Percentiles rank a stretch among this genome's conserved stretches.
phyloP scores from a whole-genome alignment of 2,888 invertebrate genomes.

The Drosophila algonquin region DNA sequence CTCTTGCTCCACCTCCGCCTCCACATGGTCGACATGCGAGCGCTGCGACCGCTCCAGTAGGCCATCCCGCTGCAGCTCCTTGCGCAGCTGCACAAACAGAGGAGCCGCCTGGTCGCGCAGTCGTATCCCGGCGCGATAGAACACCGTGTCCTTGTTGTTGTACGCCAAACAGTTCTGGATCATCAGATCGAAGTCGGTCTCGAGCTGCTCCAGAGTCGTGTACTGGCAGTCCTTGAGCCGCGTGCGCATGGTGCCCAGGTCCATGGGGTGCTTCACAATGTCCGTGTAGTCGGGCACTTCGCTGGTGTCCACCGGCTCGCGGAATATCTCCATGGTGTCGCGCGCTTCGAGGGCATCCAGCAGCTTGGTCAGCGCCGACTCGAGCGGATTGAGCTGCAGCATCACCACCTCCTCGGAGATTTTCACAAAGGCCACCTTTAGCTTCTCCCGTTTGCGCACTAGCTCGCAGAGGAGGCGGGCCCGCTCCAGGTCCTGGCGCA shows the following conservation, averaged over 20 bases:
- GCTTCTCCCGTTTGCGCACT: constrained; percentile 96
- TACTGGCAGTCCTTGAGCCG: constrained; percentile 90
- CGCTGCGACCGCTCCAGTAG: constrained; percentile 80
- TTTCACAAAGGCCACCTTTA: constrained; percentile 94
- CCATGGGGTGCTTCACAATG: constrained; percentile 94
- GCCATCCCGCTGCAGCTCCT: constrained; percentile 86
- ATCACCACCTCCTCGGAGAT: constrained; percentile 92
- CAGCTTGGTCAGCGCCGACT: constrained; percentile 90
- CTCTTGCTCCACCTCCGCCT: constrained; percentile 86
- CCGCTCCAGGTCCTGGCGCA: constrained; percentile 96
- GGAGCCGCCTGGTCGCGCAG: constrained; percentile 94
- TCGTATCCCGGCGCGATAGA: constrained; percentile 94
- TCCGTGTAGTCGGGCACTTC: constrained; percentile 96
- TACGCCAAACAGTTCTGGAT: constrained; percentile 97
- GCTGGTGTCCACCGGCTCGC: constrained; percentile 94
- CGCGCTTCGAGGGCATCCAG: constrained; percentile 90
- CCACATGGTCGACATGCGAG: constrained; percentile 85
- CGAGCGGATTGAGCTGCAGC: constrained; percentile 92
- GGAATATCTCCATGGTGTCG: constrained; percentile 94
- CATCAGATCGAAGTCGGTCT: constrained; percentile 97
- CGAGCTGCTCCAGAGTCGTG: constrained; percentile 90
- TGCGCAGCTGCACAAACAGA: constrained; percentile 91
- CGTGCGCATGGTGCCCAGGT: constrained; percentile 93
- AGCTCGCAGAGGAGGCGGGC: constrained; percentile 96
- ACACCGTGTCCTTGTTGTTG: constrained; percentile 97